Conservation (phyloP, 2,888 invertebrate genomes). For the Thymelicus lineola region DNA sequence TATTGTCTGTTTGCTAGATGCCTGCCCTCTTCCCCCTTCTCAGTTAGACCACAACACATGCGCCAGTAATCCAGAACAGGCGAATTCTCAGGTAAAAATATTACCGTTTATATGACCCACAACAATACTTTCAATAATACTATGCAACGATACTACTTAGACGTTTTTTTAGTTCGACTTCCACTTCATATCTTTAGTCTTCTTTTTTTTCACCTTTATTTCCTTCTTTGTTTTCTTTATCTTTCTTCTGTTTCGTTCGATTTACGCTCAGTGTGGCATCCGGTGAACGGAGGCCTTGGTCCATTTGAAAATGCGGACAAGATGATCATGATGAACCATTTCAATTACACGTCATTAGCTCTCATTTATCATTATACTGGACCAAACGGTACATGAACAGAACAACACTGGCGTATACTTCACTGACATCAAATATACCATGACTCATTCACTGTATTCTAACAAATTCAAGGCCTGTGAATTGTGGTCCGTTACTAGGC, state of each 20-base stretch:
- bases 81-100: constrained; percentile 88
- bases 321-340: constrained; percentile 52
- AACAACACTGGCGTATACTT: constrained; percentile 82
- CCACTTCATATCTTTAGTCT: constrained; percentile 81
- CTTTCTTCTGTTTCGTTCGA: constrained; percentile 68
- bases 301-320: constrained; percentile 49
- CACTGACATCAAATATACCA: constrained; percentile 79
- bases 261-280: constrained; percentile 76
- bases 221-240: constrained; percentile 63
- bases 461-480: constrained; percentile 72
- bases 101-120: constrained; percentile 83
- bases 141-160: constrained; percentile 82
- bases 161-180: constrained; percentile 75
- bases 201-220: constrained; percentile 69
- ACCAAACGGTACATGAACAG: constrained; percentile 79
- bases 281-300: constrained; percentile 57
- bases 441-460: constrained; percentile 78
- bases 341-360: constrained; percentile 73
- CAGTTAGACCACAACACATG: constrained; percentile 95
- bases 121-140: constrained; percentile 80
- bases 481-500: constrained; percentile 71
- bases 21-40: constrained; percentile 95
- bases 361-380: constrained; percentile 70
- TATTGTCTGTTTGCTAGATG: constrained; percentile 98
- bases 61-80: constrained; percentile 89